Evolutionary conservation across 2,888 invertebrate genomes (phyloP), one percentile per base, ranked within the genome.

Genomic region (Aradus depressus): DNA sequence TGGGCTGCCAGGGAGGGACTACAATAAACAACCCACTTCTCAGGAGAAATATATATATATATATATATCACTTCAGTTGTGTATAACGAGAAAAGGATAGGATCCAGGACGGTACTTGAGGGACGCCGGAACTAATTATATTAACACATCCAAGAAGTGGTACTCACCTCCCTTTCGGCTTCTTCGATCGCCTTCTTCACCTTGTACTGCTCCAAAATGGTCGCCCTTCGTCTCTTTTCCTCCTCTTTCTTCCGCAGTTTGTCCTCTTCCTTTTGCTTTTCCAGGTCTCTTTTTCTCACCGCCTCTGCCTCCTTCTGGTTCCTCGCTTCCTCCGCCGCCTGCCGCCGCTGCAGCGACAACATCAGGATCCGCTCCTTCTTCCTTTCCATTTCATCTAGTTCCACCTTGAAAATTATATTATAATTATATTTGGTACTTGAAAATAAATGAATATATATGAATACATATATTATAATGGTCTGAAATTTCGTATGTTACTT

Each of bases 181-280:
- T 91, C 90, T 67, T 92, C 91, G 56, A 88, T 80, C 50, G 88
- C 87, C 70, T 95, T 95, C 67, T 93, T 90, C 61, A 91, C 73
- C 70, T 91, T 86, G 71, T 95, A 89, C 68, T 91, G 88, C 65
- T 91, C 90, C 61, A 93, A 76, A 65, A 96, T 96, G 59, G 78
- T 79, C 59, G 90, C 85, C 50, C 93, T 72, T 53, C 92, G 74
- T n/a, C 83, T 77, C 62, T 82, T 82, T 67, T 95, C 93, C 64
- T 93, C 92, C 62, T 86, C 81, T 72, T 75, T 59, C 67, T 82
- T 79, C 65, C 86, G 72, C 64, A 76, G 72, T 71, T 87, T 76
- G 66, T 82, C 77, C 66, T 91, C 81, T 63, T 77, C 77, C 62
- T 82, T 83, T 56, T 78, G 74, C 57, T 84, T 82, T 61, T 88